A percentile compares a stretch with the other conserved stretches of the same genome.
phyloP scores from a whole-genome alignment of 53 echinoderm and acorn worm species.

The Pentamera pediparva region DNA sequence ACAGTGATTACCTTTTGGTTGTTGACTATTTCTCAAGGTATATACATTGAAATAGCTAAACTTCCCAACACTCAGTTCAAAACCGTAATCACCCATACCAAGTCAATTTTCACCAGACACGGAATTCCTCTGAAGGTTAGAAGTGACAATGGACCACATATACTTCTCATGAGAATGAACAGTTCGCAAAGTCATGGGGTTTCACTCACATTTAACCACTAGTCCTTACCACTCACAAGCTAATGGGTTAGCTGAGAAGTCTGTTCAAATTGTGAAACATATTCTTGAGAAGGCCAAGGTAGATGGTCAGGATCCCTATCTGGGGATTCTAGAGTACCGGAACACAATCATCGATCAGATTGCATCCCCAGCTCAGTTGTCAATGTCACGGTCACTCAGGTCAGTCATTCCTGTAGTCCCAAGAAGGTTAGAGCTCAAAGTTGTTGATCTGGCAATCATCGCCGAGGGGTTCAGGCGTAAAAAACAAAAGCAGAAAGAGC shows the following conservation, averaged over 20 bases:
- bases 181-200: slow-evolving; percentile 13
- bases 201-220: slow-evolving; percentile 41
- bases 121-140: slow-evolving; percentile 39
- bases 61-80: background rate
- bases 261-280: slow-evolving; percentile 32
- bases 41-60: no score
- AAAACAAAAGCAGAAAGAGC: background rate
- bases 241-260: slow-evolving; percentile 53
- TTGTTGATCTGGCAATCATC: background rate
- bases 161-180: background rate
- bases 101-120: slow-evolving; percentile 37
- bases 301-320: slow-evolving; percentile 10
- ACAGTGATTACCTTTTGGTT: slow-evolving; percentile 23
- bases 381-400: slow-evolving; percentile 6
- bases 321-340: slow-evolving; percentile 19
- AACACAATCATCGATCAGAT: slow-evolving; percentile 1
- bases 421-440: background rate
- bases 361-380: slow-evolving; percentile 19
- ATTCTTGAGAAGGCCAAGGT: slow-evolving; percentile 19
- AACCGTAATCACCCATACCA: no score
- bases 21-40: slow-evolving; percentile 57
- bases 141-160: slow-evolving; percentile 35
- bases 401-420: background rate
- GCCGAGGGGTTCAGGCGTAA: background rate
- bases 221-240: slow-evolving; percentile 41